Conservation (phyloP, 2,113 vertebrate genomes). For the Argyrosomus japonicus region DNA sequence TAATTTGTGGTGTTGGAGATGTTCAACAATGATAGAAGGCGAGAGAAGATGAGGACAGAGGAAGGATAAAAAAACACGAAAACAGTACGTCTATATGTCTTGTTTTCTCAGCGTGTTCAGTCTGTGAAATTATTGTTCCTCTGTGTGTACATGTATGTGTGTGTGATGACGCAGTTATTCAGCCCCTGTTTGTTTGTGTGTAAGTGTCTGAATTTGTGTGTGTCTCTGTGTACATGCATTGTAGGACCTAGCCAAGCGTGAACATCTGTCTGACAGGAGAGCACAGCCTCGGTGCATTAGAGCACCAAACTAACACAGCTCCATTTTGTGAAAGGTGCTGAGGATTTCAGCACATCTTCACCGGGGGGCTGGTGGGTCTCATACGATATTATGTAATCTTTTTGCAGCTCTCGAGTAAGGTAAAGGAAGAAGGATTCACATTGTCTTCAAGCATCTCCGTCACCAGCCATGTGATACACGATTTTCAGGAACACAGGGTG, state of each 20-base stretch:
- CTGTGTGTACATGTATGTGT: conserved; percentile 8
- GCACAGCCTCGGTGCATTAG: conserved; percentile 68
- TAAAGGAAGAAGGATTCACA: conserved; percentile 45
- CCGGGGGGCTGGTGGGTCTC: conserved; percentile 52
- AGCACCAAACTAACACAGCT: conserved; percentile 69
- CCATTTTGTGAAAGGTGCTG: conserved; percentile 75
- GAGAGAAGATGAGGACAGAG: not conserved
- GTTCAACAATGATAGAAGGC: conserved; percentile 11
- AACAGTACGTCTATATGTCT: not conserved
- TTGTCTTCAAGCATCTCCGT: conserved; percentile 45
- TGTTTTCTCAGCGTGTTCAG: not conserved
- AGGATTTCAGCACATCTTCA: conserved; percentile 61
- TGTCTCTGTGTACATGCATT: conserved; percentile 26
- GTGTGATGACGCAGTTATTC: conserved; percentile 37
- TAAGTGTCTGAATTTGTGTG: conserved; percentile 42
- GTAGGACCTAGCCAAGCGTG: conserved; percentile 55
- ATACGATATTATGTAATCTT: conserved; percentile 54
- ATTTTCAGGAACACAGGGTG: conserved; percentile 40
- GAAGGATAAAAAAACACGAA: not conserved
- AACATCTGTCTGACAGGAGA: conserved; percentile 75
- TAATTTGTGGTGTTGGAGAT: conserved; percentile 44
- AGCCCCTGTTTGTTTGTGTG: conserved; percentile 40
- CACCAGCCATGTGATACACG: conserved; percentile 49
- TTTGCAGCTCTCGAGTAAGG: conserved; percentile 46
- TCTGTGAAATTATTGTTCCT: conserved; percentile 28